Evolutionary conservation across 1,140 invertebrate species (phyloP).

Genomic region (Cotesia chilonis): DNA sequence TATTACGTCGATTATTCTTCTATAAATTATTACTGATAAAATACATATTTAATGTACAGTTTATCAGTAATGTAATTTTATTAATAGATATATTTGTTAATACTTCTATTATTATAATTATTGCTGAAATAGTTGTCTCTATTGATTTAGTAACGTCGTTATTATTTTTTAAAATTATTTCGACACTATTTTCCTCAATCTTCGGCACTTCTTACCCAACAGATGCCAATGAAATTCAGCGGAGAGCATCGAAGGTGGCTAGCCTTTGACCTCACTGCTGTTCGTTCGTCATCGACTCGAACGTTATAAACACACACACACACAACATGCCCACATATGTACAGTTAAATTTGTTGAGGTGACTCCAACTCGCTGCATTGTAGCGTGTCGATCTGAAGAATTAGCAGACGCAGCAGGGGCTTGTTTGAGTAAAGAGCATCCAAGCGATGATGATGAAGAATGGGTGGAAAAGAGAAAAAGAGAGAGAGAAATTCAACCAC

Average conservation of each 20-base stretch:
- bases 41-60: too few species aligned
- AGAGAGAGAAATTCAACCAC: constrained; percentile 4
- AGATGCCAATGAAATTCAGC: constrained; percentile 16
- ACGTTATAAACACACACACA: neutral
- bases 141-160: neutral
- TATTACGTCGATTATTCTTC: too few species aligned
- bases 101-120: too few species aligned
- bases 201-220: constrained; percentile 18
- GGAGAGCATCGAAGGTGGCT: constrained; percentile 15
- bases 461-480: too few species aligned
- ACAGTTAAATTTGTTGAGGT: constrained; percentile 8
- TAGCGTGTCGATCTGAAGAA: neutral
- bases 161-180: neutral
- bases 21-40: too few species aligned
- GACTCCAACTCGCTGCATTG: neutral
- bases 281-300: constrained; percentile 13
- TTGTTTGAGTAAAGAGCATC: neutral
- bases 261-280: constrained; percentile 28
- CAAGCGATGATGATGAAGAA: neutral
- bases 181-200: constrained; percentile 34
- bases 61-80: too few species aligned
- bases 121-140: too few species aligned
- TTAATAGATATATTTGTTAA: too few species aligned
- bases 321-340: neutral
- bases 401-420: constrained; percentile 11